phyloP scores from a whole-genome alignment of 2,888 invertebrate species.

The Corythucha ciliata region DNA sequence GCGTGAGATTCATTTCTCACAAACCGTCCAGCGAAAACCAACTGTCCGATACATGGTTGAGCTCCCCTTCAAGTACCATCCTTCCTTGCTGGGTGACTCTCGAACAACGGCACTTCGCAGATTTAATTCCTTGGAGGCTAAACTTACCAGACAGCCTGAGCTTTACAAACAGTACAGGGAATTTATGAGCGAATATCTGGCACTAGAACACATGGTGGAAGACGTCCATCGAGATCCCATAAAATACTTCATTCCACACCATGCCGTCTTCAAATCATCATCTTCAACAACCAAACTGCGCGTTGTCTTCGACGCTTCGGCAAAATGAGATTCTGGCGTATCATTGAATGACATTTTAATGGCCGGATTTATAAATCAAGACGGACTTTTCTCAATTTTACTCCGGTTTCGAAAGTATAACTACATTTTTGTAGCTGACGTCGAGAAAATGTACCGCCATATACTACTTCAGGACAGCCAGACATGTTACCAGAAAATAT shows the following conservation, averaged over 20 bases:
- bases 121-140: too few species aligned
- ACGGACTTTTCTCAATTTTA: slow-evolving; percentile 38
- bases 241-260: slow-evolving; percentile 39
- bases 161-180: slow-evolving; percentile 28
- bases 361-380: slow-evolving; percentile 37
- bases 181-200: slow-evolving; percentile 33
- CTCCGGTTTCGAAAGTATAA: slow-evolving; percentile 36
- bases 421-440: slow-evolving; percentile 38
- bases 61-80: neutral
- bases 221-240: neutral
- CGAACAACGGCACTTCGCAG: too few species aligned
- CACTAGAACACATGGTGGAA: slow-evolving; percentile 23
- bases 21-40: neutral
- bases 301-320: slow-evolving; percentile 39
- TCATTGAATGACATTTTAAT: slow-evolving; percentile 27
- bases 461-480: slow-evolving; percentile 32
- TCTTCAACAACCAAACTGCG: slow-evolving; percentile 38
- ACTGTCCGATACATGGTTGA: slow-evolving; percentile 1
- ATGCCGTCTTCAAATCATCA: slow-evolving; percentile 37
- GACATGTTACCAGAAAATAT: too few species aligned
- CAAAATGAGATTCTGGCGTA: slow-evolving; percentile 33
- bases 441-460: slow-evolving; percentile 40
- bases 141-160: slow-evolving; percentile 29
- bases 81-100: neutral
- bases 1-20: slow-evolving; percentile 1